These are phyloP conservation scores for Pituophis catenifer DNA, from an alignment of 2,113 vertebrate genomes.

Conservation along the genomic window DNA sequence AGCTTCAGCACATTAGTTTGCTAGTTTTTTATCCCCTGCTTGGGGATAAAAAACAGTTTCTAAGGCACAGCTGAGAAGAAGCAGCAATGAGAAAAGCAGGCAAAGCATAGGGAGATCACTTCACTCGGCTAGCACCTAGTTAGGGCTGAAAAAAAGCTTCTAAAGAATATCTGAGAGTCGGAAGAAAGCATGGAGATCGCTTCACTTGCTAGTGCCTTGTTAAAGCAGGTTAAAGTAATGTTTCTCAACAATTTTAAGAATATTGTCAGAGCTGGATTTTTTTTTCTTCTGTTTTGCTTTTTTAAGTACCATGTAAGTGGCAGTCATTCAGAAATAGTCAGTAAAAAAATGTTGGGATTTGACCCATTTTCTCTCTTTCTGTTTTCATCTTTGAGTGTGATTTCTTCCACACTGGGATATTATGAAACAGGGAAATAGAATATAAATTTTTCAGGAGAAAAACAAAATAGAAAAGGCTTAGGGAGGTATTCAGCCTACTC, in stretches of 20 bases:
- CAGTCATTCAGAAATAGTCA: neutral
- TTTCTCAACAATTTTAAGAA: neutral
- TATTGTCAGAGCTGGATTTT: neutral
- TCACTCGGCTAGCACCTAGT: too few relatives aligned
- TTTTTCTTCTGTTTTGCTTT: neutral
- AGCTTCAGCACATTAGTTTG: too few relatives aligned
- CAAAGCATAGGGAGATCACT: too few relatives aligned
- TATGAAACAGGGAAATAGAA: neutral
- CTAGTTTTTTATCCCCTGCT: too few relatives aligned
- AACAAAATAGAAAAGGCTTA: neutral
- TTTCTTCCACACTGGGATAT: neutral
- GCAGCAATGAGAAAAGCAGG: too few relatives aligned
- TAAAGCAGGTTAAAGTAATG: neutral
- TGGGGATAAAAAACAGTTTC: too few relatives aligned
- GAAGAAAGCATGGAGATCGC: too few relatives aligned
- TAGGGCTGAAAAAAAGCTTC: too few relatives aligned
- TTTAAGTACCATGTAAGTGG: neutral
- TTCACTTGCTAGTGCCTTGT: too few relatives aligned
- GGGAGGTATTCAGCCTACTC: neutral
- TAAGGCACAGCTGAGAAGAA: too few relatives aligned
- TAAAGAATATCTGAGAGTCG: too few relatives aligned
- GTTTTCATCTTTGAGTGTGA: neutral
- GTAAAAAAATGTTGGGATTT: neutral
- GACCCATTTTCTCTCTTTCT: neutral
- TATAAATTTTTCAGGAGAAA: neutral